phyloP scores from a whole-genome alignment of 2,888 invertebrate genomes.

The Encarsia formosa region DNA sequence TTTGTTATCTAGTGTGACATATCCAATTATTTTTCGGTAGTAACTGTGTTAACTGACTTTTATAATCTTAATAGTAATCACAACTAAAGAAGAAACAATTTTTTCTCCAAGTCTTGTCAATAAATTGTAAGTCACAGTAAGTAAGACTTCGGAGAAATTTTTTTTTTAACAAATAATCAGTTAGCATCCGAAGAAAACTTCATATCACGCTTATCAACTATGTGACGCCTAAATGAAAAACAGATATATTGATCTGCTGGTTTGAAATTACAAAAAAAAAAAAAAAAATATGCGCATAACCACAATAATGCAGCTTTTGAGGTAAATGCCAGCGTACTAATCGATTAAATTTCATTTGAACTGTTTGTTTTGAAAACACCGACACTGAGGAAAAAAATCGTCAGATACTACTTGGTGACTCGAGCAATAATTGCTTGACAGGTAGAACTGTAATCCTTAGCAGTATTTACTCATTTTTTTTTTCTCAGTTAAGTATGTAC shows the following conservation, averaged over 20 bases:
- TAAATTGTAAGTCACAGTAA: constrained; percentile 8
- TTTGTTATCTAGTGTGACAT: background rate
- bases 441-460: too few relatives aligned
- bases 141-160: constrained; percentile 8
- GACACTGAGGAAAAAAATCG: too few relatives aligned
- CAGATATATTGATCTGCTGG: background rate
- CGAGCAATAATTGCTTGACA: too few relatives aligned
- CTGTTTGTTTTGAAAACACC: too few relatives aligned
- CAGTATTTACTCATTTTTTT: too few relatives aligned
- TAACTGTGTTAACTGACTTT: constrained; percentile 5
- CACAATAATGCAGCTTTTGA: constrained; percentile 6
- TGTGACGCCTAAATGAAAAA: constrained; percentile 3
- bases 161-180: background rate
- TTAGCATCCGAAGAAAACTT: constrained; percentile 5
- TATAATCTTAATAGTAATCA: constrained; percentile 4
- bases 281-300: background rate
- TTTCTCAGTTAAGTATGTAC: background rate
- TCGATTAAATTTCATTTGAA: background rate
- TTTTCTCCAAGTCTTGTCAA: constrained; percentile 12
- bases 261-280: background rate
- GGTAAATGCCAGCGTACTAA: background rate
- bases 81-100: constrained; percentile 12
- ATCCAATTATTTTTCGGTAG: background rate
- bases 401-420: too few relatives aligned
- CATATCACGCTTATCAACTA: constrained; percentile 5